Conservation (phyloP, 2,888 invertebrate species). For the Amorpha juglandis region DNA sequence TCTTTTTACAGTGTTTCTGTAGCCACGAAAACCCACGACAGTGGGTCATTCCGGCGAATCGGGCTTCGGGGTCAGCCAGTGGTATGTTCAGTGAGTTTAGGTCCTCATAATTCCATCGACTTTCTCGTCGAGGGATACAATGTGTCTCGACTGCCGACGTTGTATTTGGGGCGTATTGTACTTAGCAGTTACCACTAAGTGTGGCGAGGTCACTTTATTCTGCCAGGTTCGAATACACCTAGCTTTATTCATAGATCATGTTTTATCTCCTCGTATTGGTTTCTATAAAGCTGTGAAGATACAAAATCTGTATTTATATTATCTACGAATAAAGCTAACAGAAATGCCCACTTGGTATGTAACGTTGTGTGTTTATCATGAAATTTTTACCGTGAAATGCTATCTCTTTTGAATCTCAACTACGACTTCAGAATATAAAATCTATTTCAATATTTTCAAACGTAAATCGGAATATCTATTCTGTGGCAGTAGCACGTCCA, state of each 20-base stretch:
- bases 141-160: too few species aligned
- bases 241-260: neutral
- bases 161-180: too few species aligned
- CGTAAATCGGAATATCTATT: slow-evolving; percentile 15
- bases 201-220: too few species aligned
- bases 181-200: too few species aligned
- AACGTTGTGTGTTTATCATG: neutral
- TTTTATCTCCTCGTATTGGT: neutral
- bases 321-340: neutral
- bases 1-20: too few species aligned
- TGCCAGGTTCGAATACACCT: too few species aligned
- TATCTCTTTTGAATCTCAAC: slow-evolving; percentile 13
- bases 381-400: slow-evolving; percentile 11
- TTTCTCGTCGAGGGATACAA: too few species aligned
- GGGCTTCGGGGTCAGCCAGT: too few species aligned
- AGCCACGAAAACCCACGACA: too few species aligned
- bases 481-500: neutral
- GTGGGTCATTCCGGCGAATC: too few species aligned
- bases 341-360: slow-evolving; percentile 4
- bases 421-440: slow-evolving; percentile 14
- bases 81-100: too few species aligned
- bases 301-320: neutral
- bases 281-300: neutral
- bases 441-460: slow-evolving; percentile 19
- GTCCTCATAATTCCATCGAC: too few species aligned